These are phyloP conservation scores for Haemorhous mexicanus DNA, from an alignment of 2,113 vertebrate genomes.

Conservation along the genomic window DNA sequence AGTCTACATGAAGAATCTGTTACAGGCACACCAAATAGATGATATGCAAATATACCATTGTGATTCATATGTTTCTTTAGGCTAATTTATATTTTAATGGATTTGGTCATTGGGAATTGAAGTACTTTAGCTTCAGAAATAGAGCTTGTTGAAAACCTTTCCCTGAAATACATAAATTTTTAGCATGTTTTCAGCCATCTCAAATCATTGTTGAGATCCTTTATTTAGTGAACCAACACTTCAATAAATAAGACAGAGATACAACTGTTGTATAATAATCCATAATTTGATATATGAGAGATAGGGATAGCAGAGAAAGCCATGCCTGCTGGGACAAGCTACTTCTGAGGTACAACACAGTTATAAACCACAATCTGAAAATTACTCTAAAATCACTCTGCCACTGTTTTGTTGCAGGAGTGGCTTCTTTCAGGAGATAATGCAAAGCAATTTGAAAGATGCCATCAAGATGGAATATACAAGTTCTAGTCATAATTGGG, in stretches of 20 bases:
- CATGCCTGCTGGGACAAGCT: not conserved
- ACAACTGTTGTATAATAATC: not conserved
- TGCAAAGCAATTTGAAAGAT: not conserved
- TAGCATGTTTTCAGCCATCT: conserved; percentile 23
- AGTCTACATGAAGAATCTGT: not conserved
- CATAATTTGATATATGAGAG: not conserved
- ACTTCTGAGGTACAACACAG: not conserved
- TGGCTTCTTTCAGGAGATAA: not conserved
- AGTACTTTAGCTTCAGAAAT: conserved; percentile 34
- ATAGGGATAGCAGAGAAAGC: not conserved
- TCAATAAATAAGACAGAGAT: conserved; percentile 29
- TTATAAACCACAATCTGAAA: not conserved
- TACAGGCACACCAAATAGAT: not conserved
- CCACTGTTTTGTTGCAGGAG: not conserved
- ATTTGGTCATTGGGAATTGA: conserved; percentile 36
- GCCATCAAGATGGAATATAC: not conserved
- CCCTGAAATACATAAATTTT: conserved; percentile 1
- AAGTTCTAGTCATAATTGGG: not conserved
- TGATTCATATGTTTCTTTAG: conserved; percentile 47
- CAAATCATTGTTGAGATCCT: not conserved
- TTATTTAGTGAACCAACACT: conserved; percentile 19
- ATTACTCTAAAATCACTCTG: not conserved
- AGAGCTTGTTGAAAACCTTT: conserved; percentile 41
- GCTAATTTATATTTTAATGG: conserved; percentile 62
- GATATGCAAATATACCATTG: conserved; percentile 23